Base-by-base conservation (phyloP, 37 sponge, comb jelly and placozoan species). In the Dysidea cf. avara region DNA sequence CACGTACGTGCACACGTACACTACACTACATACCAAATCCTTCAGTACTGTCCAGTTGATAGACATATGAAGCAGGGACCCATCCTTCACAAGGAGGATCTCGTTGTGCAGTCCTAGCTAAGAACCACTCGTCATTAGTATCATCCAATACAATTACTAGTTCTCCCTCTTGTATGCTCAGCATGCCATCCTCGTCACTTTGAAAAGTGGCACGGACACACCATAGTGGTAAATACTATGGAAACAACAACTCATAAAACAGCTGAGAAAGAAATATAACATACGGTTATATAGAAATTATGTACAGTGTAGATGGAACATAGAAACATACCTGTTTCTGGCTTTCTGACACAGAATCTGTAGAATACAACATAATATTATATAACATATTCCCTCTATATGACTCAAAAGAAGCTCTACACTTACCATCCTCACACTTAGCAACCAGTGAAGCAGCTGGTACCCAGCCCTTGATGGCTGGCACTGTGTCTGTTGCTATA, bases 121-220 rank as follows among this genome's bases (percentile, higher is more conserved):
- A 70, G 32, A 76, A 78, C 90, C 90, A 89, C 40, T 89, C 86
- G 46, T 80, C 76, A 9, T 81, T 56, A 3, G 90, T 83, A 53
- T 48, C 70, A 61, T 89, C 81, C 20, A 89, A 26, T 52, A 89
- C 73, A 35, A 80, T 76, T 14, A 89, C 72, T 32, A 83, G 48
- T 65, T 89, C 85, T 25, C 81, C 81, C 56, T 80, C 61, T 25
- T 47, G 13, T 36, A 89, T 65, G 30, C 53, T 47, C 31, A 89
- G 53, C 67, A 64, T 84, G 24, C 76, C 77, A 3, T 9, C 36
- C n/a, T 79, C 85, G 0, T 64, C 39, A 11, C 75, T 81, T 16
- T 21, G 21, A 48, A 75, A 89, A 66, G 74, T 66, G 9, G 81
- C 85, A 2, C 83, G 71, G 18, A 74, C 85, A 17, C 76, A 57